Percentiles rank a stretch among this genome's conserved stretches.
Evolutionary conservation across 2,888 invertebrate genomes (phyloP).

Genomic region (Sesia apiformis): DNA sequence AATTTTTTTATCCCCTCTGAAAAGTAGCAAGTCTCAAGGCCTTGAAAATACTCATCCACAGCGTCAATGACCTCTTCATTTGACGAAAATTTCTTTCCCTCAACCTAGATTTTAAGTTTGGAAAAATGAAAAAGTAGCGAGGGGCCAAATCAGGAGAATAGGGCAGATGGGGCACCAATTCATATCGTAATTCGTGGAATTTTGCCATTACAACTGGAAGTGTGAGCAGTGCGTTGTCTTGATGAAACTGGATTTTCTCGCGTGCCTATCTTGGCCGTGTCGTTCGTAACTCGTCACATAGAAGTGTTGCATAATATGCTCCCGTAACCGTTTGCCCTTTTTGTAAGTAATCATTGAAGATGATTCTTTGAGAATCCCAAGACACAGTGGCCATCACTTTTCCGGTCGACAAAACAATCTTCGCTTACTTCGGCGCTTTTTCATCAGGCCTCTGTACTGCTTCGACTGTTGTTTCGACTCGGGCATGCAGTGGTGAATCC

Average conservation of each 20-base stretch:
- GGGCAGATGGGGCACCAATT: not conserved
- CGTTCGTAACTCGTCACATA: no score
- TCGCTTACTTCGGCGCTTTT: no score
- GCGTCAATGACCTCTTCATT: not conserved
- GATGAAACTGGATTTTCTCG: not conserved
- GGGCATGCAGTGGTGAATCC: no score
- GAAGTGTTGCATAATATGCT: no score
- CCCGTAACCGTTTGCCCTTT: no score
- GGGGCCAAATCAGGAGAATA: not conserved
- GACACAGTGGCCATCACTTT: no score
- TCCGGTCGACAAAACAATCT: no score
- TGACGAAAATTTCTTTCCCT: not conserved
- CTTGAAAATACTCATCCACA: constrained; percentile 3
- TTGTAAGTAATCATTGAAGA: no score
- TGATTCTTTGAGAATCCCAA: no score
- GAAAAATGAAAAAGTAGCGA: not conserved
- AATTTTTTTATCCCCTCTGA: constrained; percentile 8
- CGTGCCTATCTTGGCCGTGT: no score
- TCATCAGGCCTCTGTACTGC: no score
- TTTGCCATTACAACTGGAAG: not conserved
- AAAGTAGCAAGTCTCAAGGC: constrained; percentile 5
- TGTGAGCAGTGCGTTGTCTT: not conserved
- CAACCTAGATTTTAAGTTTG: not conserved
- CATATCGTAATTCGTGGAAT: not conserved
- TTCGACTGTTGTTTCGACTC: no score